Base-by-base conservation (phyloP, 2,888 invertebrate genomes). In the Leuctra nigra region DNA sequence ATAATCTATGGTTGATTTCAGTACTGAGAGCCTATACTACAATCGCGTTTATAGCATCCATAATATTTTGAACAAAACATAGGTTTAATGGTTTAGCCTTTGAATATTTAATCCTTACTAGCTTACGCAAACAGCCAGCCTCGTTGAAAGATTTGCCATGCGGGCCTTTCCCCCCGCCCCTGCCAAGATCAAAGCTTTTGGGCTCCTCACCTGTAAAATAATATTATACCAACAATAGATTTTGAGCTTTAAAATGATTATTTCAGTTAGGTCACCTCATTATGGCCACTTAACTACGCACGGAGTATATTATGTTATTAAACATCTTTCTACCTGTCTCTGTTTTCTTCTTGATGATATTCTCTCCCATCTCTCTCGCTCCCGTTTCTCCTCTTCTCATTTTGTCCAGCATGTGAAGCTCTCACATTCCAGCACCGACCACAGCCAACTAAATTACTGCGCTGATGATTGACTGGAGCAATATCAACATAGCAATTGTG, bases 301-400 rank as follows among this genome's bases (percentile, higher is more conserved):
- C 23, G 44, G 44, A 44, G 20, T 44, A 44, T 44, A 44, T 44
- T 20, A 22, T 44, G 23, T 44, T 44, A 44, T 44, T 44, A 44
- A 23, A 44, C 23, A 44, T 44, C 22, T 20, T 44, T 44, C 44
- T 44, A 44, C 20, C 44, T 44, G 9, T 20, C 22, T 44, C 44
- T 44, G n/a, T 41, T 20, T 44, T 23, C 22, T n/a, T 44, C 44
- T 20, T 6, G 20, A n/a, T 44, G 2, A 23, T 22, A 44, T 23
- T 23, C 44, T 44, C 44, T 44, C 44, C 22, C n/a, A n/a, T n/a
- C 22, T 16, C 44, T 20, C 44, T 23, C 22, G 20, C 44, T 44
- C 22, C 23, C 44, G 20, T 23, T 16, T 23, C 22, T n/a, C 20
- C 22, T n/a, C 41, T 41, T 20, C 44, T 44, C 44, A 44, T 44